Conservation (phyloP, 2,113 vertebrate genomes). For the Chaetorhynchus papuensis region DNA sequence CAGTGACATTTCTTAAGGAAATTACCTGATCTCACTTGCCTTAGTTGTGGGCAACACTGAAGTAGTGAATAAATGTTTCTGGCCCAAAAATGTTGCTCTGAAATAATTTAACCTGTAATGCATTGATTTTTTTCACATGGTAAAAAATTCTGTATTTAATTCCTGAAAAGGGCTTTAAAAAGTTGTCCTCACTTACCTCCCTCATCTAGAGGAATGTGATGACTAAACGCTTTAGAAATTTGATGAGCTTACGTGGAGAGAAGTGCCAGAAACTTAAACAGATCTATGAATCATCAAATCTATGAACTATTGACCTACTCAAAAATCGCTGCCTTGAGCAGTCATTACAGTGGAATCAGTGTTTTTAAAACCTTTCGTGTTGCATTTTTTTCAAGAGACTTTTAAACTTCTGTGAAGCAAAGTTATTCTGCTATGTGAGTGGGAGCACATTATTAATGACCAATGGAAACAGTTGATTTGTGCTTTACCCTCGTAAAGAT, state of each 20-base stretch:
- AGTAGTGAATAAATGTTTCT: background rate
- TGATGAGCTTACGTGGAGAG: background rate
- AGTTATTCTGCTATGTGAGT: fast-evolving
- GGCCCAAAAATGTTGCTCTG: background rate
- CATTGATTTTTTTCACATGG: background rate
- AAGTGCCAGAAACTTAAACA: background rate
- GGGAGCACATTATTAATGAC: background rate
- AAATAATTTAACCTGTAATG: background rate
- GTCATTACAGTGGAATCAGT: background rate
- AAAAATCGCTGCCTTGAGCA: background rate
- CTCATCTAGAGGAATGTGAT: background rate
- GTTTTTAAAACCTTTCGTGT: background rate
- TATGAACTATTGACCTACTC: fast-evolving
- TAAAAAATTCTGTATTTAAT: background rate
- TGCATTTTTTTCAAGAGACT: background rate
- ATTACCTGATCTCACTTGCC: background rate
- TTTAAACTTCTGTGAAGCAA: background rate
- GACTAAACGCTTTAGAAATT: background rate
- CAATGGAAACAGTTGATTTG: background rate
- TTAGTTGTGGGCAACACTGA: background rate
- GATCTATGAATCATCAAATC: background rate
- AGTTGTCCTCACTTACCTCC: background rate
- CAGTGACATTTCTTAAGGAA: background rate
- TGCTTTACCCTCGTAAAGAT: background rate
- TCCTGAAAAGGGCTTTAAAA: background rate